A percentile compares a stretch with the other conserved stretches of the same genome.
Conservation (phyloP, 1,140 invertebrate species). For the Globodera rostochiensis region DNA sequence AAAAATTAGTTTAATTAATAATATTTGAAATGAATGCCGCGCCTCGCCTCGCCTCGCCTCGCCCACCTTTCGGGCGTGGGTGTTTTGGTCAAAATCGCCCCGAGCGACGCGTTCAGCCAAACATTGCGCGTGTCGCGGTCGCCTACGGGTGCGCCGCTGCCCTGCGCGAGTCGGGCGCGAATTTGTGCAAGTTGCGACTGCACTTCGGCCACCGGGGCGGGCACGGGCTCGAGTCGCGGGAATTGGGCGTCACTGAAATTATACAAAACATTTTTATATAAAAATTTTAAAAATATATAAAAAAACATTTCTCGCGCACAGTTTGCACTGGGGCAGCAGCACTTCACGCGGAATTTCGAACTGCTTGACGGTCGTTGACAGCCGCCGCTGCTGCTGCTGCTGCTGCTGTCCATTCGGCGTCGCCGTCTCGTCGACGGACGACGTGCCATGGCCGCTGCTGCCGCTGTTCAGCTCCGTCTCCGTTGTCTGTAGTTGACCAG, state of each 20-base stretch:
- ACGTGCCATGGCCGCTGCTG: neutral
- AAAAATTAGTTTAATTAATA: neutral
- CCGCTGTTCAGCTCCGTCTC: neutral
- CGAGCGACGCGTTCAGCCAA: conserved; percentile 53
- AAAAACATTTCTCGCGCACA: conserved; percentile 70
- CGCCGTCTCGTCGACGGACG: neutral
- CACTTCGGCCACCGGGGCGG: conserved; percentile 71
- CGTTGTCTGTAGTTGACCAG: neutral
- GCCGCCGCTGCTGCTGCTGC: neutral
- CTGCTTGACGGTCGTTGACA: conserved; percentile 38
- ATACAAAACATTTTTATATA: too few species aligned
- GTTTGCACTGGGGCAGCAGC: conserved; percentile 72
- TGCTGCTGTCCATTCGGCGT: neutral
- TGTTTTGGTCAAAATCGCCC: conserved; percentile 43
- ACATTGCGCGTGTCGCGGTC: conserved; percentile 50
- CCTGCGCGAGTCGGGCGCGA: conserved; percentile 35
- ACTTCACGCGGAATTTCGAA: conserved; percentile 59
- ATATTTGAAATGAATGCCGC: neutral
- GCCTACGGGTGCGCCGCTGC: conserved; percentile 63
- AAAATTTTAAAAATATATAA: neutral
- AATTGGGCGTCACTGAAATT: conserved; percentile 78
- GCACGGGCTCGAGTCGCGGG: conserved; percentile 74
- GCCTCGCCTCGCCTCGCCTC: neutral
- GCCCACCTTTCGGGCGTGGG: conserved; percentile 47
- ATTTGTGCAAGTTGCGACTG: conserved; percentile 68